Evolutionary conservation across 1,140 invertebrate species (phyloP), one percentile per base, ranked within the genome.

Genomic region (Apis cerana): DNA sequence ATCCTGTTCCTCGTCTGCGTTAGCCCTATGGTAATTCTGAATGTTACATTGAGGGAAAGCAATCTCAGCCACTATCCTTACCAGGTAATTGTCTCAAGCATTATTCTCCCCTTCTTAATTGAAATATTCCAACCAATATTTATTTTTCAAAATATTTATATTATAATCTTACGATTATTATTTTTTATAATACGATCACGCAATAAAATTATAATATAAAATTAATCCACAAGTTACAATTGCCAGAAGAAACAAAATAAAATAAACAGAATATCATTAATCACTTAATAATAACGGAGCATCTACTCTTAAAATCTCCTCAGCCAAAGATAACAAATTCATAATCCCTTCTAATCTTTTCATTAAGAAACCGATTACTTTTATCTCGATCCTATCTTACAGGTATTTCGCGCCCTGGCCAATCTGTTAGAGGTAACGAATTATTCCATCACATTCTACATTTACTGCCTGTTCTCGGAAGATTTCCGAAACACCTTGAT

Each of bases 401-500:
- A 96, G 95, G 95, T 97, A 12, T 97, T 97, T 88, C 95, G 97
- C 48, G 96, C 97, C 0, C 90, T 96, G 48, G 96, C 97, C 17
- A 97, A 97, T 92, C 94, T 97, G 19, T 90, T 97, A 82, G 97
- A 97, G 92, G 94, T 97, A 33, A 95, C 95, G 80, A 97, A 97
- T 91, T 97, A 97, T 89, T 97, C 97, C 61, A 95, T 97, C 65
- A 97, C 96, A 7, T 97, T 97, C 93, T 97, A 97, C 91, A 97
- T 97, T 64, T 97, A 97, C 91, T 97, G 96, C 84, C 91, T 97
- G 68, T 97, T 97, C 91, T 97, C 96, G 56, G 96, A 96, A 88
- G 96, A 97, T 85, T 97, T 97, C 88, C 95, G 96, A 19, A 96
- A 95, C 85, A 97, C 96, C 0, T 94, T 97, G 82, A 91, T 97